A percentile compares a stretch with the other conserved stretches of the same genome.
These are phyloP conservation scores for Stegodyphus dumicola DNA, from an alignment of 1,140 invertebrate genomes.

Conservation along the genomic window DNA sequence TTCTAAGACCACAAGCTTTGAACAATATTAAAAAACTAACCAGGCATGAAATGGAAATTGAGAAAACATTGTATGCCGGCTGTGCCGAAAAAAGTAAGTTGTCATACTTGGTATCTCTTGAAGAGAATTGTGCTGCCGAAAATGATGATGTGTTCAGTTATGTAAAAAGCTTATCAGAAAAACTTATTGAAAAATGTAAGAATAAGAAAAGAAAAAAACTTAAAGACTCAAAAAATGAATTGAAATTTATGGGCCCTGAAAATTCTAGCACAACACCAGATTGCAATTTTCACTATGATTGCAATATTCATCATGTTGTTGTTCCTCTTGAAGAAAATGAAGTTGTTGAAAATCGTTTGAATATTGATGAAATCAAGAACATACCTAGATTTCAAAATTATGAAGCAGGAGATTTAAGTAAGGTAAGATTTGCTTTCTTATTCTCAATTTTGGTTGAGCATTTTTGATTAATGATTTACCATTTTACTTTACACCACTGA, in stretches of 20 bases:
- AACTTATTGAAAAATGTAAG: constrained; percentile 15
- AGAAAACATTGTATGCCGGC: constrained; percentile 46
- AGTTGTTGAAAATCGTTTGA: constrained; percentile 66
- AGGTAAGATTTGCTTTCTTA: constrained; percentile 62
- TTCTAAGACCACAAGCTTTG: constrained; percentile 6
- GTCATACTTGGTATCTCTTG: constrained; percentile 10
- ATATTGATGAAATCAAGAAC: constrained; percentile 69
- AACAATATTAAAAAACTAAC: constrained; percentile 42
- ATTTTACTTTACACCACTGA: too few species aligned
- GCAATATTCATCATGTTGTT: constrained; percentile 45
- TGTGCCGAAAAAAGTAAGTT: constrained; percentile 33
- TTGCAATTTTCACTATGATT: constrained; percentile 11
- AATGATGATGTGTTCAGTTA: constrained; percentile 5
- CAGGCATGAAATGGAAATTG: constrained; percentile 58
- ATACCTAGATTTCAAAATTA: constrained; percentile 72
- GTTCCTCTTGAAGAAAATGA: constrained; percentile 58
- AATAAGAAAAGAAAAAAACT: constrained; percentile 18
- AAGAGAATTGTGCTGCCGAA: not conserved
- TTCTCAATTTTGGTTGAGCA: too few species aligned
- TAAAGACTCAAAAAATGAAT: not conserved
- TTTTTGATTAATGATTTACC: too few species aligned
- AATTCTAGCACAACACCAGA: not conserved
- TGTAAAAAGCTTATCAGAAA: constrained; percentile 37
- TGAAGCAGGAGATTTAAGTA: constrained; percentile 67
- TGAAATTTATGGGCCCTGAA: not conserved